Evolutionary conservation across 2,888 invertebrate species (phyloP).

Genomic region (Noctua comes): DNA sequence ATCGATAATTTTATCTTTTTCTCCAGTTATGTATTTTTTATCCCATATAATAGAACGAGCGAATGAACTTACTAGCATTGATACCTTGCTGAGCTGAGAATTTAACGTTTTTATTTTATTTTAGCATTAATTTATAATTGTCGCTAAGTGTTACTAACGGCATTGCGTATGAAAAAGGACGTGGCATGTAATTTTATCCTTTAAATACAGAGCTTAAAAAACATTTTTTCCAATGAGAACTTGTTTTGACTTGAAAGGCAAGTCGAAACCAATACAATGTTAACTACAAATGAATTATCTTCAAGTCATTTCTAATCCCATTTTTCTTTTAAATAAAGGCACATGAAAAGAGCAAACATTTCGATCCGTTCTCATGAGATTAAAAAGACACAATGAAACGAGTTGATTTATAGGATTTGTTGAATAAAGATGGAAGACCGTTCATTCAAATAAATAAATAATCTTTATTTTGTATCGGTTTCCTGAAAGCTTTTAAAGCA

Average conservation of each 20-base stretch:
- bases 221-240: background rate
- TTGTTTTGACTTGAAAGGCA: background rate
- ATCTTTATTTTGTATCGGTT: slow-evolving; percentile 22
- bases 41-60: too few relatives aligned
- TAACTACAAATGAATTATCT: background rate
- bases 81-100: too few relatives aligned
- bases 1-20: too few relatives aligned
- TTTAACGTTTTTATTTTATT: too few relatives aligned
- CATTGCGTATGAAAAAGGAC: background rate
- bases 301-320: background rate
- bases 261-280: background rate
- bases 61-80: too few relatives aligned
- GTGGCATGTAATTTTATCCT: background rate
- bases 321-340: slow-evolving; percentile 18
- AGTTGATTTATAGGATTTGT: slow-evolving; percentile 42
- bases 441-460: slow-evolving; percentile 27
- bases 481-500: slow-evolving; percentile 36
- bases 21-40: too few relatives aligned
- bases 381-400: slow-evolving; percentile 43
- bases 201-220: background rate
- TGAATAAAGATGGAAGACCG: slow-evolving; percentile 37
- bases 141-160: too few relatives aligned
- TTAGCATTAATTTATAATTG: too few relatives aligned
- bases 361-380: slow-evolving; percentile 12
- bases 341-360: slow-evolving; percentile 27